Evolutionary conservation across 2,797 vertebrate genomes (phyloP).

Genomic region (Melanotaenia maccullochi): DNA sequence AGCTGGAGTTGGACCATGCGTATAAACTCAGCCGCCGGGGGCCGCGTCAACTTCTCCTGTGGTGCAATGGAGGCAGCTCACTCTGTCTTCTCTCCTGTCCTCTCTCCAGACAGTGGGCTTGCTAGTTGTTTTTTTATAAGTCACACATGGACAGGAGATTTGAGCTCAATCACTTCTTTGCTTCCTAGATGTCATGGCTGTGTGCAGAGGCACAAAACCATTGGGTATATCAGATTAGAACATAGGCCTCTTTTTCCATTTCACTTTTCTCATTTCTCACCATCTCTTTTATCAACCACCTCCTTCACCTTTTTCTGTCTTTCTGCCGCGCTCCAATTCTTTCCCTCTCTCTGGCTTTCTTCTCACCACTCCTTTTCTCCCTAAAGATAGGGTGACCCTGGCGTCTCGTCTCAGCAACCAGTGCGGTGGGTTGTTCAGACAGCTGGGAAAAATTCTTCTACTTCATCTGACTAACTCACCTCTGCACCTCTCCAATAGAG

Average conservation of each 20-base stretch:
- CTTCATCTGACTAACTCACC: slow-evolving; percentile 64
- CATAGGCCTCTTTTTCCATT: slow-evolving; percentile 38
- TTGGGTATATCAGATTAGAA: slow-evolving; percentile 65
- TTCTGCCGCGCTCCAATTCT: slow-evolving; percentile 51
- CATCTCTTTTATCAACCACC: slow-evolving; percentile 34
- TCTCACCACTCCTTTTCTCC: background rate
- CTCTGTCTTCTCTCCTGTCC: slow-evolving; percentile 7
- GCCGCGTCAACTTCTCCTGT: slow-evolving; percentile 42
- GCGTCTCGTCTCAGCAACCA: slow-evolving; percentile 52
- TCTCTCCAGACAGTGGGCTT: slow-evolving; percentile 22
- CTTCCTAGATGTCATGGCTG: slow-evolving; percentile 69
- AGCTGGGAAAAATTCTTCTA: slow-evolving; percentile 64
- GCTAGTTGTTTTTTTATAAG: slow-evolving; percentile 45
- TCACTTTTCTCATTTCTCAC: slow-evolving; percentile 22
- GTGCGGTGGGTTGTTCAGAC: slow-evolving; percentile 65
- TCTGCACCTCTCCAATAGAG: slow-evolving; percentile 74
- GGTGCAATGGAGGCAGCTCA: slow-evolving; percentile 36
- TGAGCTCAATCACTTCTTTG: slow-evolving; percentile 68
- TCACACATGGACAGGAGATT: slow-evolving; percentile 64
- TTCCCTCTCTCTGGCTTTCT: slow-evolving; percentile 24
- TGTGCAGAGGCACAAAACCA: slow-evolving; percentile 42
- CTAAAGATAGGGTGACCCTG: slow-evolving; percentile 46
- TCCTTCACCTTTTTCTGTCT: slow-evolving; percentile 14
- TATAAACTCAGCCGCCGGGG: slow-evolving; percentile 55
- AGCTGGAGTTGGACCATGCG: slow-evolving; percentile 52